Conservation (phyloP, 2,888 invertebrate species). For the Cetonia aurata region DNA sequence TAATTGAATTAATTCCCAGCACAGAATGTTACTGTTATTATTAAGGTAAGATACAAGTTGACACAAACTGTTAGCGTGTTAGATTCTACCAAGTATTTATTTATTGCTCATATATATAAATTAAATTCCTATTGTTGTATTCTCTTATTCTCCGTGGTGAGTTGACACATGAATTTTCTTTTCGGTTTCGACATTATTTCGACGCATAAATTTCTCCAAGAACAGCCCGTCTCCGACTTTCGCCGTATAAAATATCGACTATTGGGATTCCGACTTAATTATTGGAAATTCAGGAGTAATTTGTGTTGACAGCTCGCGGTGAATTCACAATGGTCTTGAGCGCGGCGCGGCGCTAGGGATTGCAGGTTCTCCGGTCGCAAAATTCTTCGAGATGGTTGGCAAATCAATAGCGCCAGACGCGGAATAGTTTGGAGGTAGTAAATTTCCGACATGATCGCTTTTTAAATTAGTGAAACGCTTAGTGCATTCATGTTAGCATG, state of each 20-base stretch:
- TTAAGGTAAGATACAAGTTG: too few species aligned
- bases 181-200: not conserved
- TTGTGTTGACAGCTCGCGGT: slow-evolving; percentile 25
- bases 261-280: slow-evolving; percentile 24
- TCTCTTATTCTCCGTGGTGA: too few species aligned
- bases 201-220: slow-evolving; percentile 18
- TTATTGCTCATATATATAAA: too few species aligned
- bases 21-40: too few species aligned
- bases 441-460: not conserved
- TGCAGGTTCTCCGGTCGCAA: slow-evolving; percentile 8
- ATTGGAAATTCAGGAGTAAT: slow-evolving; percentile 38
- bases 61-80: too few species aligned
- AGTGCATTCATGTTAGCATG: too few species aligned
- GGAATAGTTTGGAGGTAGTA: not conserved
- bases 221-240: slow-evolving; percentile 8
- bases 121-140: too few species aligned
- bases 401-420: slow-evolving; percentile 20
- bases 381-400: slow-evolving; percentile 14
- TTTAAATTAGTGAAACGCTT: not conserved
- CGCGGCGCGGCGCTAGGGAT: not conserved
- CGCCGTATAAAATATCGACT: slow-evolving; percentile 29
- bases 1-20: too few species aligned
- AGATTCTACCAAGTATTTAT: too few species aligned
- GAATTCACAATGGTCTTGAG: slow-evolving; percentile 21
- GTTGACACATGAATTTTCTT: too few species aligned